Evolutionary conservation across 2,888 invertebrate species (phyloP), one percentile per base, ranked within the genome.

Genomic region (Scelioninae gen. 1): DNA sequence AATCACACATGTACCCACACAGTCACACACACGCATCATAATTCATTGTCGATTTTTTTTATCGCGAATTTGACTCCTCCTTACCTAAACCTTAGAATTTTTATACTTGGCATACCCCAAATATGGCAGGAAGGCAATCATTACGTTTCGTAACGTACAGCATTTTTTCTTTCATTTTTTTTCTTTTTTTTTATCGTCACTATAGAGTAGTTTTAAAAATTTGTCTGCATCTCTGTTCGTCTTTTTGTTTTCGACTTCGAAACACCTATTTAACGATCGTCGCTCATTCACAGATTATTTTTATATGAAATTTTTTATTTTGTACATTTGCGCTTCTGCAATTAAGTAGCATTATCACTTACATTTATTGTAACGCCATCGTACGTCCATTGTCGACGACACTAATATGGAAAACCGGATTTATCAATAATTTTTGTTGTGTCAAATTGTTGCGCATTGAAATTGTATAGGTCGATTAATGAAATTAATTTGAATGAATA

Each of bases 91-190:
- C 91, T 93, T 91, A 91, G 89, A 92, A 92, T 93, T 92, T 92
- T 92, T 92, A 92, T 92, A 92, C 92, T 93, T 93, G 94, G 94
- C 93, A 94, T 93, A 94, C 94, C 94, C 94, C 93, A 93, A 93
- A 92, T 92, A 92, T 94, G 94, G 94, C 94, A 94, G 94, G 94
- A 94, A 94, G 94, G 94, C 94, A 94, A 94, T 94, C 93, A 93
- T 93, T 93, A 93, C 92, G 92, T 91, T 92, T 92, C 89, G 91
- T 90, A 91, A 92, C 92, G 91, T 92, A 93, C 92, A 93, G 93
- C 92, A 92, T 92, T 92, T 13, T 75, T 83, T 75, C 38, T 49
- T 63, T 77, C 55, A 45, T 74, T 53, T 58, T 58, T 74, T 72
- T 58, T 74, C 49, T 60, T 66, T 63, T 11, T 72, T 83, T 86